Base-by-base conservation (phyloP, 2,113 vertebrate genomes). In the Oostethus manadensis region DNA sequence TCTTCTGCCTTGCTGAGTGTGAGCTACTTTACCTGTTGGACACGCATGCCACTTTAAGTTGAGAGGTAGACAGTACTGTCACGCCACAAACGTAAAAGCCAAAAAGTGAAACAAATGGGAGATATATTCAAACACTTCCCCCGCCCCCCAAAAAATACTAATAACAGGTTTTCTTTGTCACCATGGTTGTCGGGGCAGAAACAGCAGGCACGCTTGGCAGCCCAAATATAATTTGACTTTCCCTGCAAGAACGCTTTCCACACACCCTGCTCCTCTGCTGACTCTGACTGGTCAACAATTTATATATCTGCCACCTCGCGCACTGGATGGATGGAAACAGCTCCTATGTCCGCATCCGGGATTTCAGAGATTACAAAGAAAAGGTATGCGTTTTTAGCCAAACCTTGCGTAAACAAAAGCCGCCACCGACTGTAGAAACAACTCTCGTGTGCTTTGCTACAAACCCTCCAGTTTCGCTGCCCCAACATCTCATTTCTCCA, bases 211-310 rank as follows among this genome's bases (percentile, higher is more conserved):
- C 13, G 78, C 78, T 78, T 66, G 71, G 77, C 51, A 71, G 66
- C 77, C 72, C 70, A 81, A 76, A 82, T 68, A 83, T 81, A 76
- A 85, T 86, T 77, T 79, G 78, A 73, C 77, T 79, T 64, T 68
- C 71, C 71, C 86, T 62, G 22, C 76, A 77, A 68, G 62, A 71
- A 76, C 15, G 62, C 50, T 80, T 82, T 74, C 64, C 66, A 75
- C 65, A 70, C 70, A 65, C 70, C 59, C 45, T 43, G 62, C 64
- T 76, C 33, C 66, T 70, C 50, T 71, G 70, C 73, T 83, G 77
- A 77, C 73, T 79, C 69, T 78, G 58, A 79, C 40, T 79, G 78
- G 77, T 80, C 81, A 85, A 80, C 76, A 78, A 67, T 79, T 72
- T 64, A 73, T 69, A 75, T 76, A 71, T 75, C 71, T 62, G 70